Evolutionary conservation across 2,113 vertebrate genomes (phyloP), one percentile per base, ranked within the genome.

Genomic region (Chaetops frenatus): DNA sequence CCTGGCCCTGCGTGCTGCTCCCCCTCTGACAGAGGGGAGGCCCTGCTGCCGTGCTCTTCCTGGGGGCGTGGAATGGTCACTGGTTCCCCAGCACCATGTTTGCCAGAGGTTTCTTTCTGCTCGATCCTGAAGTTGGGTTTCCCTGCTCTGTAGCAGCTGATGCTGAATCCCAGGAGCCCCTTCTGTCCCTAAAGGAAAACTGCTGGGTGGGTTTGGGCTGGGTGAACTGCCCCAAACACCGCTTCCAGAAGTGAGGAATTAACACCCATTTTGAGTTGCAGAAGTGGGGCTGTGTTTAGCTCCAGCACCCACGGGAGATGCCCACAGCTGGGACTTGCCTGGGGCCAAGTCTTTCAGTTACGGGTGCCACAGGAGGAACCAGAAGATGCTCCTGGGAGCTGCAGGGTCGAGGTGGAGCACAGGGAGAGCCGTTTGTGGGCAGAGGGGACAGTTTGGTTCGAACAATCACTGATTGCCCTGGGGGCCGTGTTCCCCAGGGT

Each of bases 11-110:
- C 4, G 16, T 15, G 2, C 36, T 35, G 0, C 61, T 66, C 13
- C 11, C 15, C 0, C 5, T 36, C 22, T 11, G 24, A 18, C 0
- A 2, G 36, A 25, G 45, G 24, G 67, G 13, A 54, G 44, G 18
- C 10, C 3, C 44, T 10, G 5, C 54, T 64, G 40, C 35, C 6
- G 1, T 38, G 58, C 29, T 53, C 45, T 35, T 42, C 15, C 50
- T 0, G 0, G 12, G 35, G 23, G 1, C 25, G 3, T 17, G 8
- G 48, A 45, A 25, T 0, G 0, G 40, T 18, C 3, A 0, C 45
- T 35, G 35, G 19, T 35, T 80, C 44, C 64, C 50, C 65, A 53
- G 51, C 24, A 38, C 53, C 10, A 0, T 0, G 0, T 44, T n/a
- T 76, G 27, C 48, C 24, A 23, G 19, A 3, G 12, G 15, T 38